Evolutionary conservation across 1,140 invertebrate genomes (phyloP).

Genomic region (Drosophila parvula): DNA sequence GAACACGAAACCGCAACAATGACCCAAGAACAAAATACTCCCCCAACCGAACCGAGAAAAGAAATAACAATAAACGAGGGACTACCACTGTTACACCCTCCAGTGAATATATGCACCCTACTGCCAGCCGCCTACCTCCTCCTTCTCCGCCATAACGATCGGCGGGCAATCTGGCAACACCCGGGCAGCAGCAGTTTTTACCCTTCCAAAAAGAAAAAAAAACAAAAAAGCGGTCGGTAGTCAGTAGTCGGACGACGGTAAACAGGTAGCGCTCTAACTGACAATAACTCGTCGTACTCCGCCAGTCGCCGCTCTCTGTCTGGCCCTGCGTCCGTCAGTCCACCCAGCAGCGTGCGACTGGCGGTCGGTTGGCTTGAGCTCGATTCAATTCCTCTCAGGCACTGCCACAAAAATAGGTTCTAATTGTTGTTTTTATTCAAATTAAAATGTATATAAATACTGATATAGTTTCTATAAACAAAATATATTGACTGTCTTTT

Average conservation of each 20-base stretch:
- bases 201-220: constrained; percentile 29
- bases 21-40: constrained; percentile 28
- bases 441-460: background rate
- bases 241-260: constrained; percentile 77
- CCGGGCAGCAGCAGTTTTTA: constrained; percentile 22
- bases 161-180: constrained; percentile 49
- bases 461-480: too few species aligned
- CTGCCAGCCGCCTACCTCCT: constrained; percentile 2
- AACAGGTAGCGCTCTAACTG: constrained; percentile 83
- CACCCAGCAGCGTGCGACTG: constrained; percentile 70
- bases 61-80: constrained; percentile 41
- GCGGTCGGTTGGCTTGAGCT: constrained; percentile 61
- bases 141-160: constrained; percentile 7
- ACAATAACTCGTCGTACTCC: constrained; percentile 81
- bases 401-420: background rate
- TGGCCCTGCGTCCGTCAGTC: constrained; percentile 42
- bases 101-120: constrained; percentile 17
- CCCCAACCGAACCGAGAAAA: constrained; percentile 16
- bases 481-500: background rate
- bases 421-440: too few species aligned
- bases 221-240: constrained; percentile 47
- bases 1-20: constrained; percentile 18
- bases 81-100: constrained; percentile 55
- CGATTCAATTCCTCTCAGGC: constrained; percentile 38
- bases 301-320: constrained; percentile 54